Base-by-base conservation (phyloP, 37 sponge, comb jelly and placozoan species). In the Axinella damicornis region DNA sequence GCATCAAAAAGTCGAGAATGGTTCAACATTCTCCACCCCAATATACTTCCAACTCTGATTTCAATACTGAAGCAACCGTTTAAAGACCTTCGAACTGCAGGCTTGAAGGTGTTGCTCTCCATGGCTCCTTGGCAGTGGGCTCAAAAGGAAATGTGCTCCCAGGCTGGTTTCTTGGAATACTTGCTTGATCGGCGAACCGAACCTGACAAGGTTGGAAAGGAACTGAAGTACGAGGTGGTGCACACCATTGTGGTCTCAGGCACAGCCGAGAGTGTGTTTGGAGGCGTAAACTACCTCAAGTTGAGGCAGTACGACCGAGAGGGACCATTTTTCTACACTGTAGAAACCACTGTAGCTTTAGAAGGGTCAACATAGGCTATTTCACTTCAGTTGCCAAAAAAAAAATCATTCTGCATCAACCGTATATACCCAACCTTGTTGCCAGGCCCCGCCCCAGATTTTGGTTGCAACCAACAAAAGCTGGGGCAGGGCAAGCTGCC, bases 81-180 rank as follows among this genome's bases (percentile, higher is more conserved):
- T 68, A 24, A 57, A 39, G 91, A 87, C 18, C 73, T 90, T 16
- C 75, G 80, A 22, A 35, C n/a, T 19, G 79, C 80, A 25, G 74
- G 57, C 14, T 84, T 94, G 41, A 0, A 52, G 22, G 71, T 90
- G 1, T 12, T 90, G 18, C 28, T 75, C 12, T 37, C 74, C 22
- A 37, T 90, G 46, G 62, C 94, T 1, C 0, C 24, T 5, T 40
- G 35, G 25, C 25, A 89, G 36, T 94, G 94, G 94, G 91, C 81
- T 19, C 91, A 90, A 59, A 56, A 60, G 22, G 39, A 58, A 39
- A 79, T 90, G 68, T 52, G 80, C 25, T 22, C 22, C 1, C 33
- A 46, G 1, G 75, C 88, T 25, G 94, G 94, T 19, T 74, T 94
- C 35, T 37, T 94, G 31, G 94, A 94, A 57, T 94, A 77, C 76